phyloP scores from a whole-genome alignment of 2,113 vertebrate species.

The Chionomys nivalis region DNA sequence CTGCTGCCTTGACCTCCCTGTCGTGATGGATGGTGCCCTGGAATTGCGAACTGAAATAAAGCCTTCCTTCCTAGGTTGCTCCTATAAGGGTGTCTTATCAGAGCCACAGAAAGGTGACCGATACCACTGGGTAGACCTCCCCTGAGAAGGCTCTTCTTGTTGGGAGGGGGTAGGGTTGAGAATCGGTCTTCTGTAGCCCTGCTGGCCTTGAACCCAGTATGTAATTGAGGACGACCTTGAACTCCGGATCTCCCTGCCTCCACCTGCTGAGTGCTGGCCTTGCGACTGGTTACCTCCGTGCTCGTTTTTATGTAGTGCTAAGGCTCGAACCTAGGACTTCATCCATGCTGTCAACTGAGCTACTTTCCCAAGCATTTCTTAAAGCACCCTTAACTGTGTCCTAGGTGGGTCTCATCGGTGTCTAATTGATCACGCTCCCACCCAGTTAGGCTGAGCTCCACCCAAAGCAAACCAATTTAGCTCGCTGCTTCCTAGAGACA shows the following conservation, averaged over 20 bases:
- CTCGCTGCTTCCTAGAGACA: not conserved
- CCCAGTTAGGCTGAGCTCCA: not conserved
- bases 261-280: not conserved
- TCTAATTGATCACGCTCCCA: not conserved
- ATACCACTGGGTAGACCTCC: not conserved
- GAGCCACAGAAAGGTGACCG: too few species aligned
- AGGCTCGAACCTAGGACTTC: not conserved
- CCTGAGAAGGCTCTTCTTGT: not conserved
- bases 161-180: not conserved
- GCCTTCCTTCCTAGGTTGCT: not conserved
- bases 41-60: too few species aligned
- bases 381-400: not conserved
- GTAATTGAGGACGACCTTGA: not conserved
- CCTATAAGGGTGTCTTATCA: not conserved
- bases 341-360: not conserved
- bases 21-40: not conserved
- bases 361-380: not conserved
- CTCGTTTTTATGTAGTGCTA: not conserved
- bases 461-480: not conserved
- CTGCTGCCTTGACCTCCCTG: not conserved
- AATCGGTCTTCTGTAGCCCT: not conserved
- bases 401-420: too few species aligned
- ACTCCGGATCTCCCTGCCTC: not conserved
- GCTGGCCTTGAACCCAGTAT: not conserved
- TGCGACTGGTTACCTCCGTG: too few species aligned